Evolutionary conservation across 1,140 invertebrate species (phyloP), one percentile per base, ranked within the genome.

Genomic region (Branchinecta lindahli): DNA sequence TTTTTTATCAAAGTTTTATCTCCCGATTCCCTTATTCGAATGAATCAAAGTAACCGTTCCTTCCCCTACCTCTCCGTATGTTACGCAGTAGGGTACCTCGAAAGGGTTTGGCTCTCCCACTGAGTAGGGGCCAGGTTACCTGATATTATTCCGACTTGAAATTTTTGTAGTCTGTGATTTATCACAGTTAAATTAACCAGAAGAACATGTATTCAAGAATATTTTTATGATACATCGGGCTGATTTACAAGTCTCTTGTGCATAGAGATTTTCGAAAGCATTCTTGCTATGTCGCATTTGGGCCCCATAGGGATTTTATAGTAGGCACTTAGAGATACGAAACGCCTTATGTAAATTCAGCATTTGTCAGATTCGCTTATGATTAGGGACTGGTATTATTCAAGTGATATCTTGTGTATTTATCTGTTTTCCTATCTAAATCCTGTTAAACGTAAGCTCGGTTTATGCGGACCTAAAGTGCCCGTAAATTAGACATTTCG

Each of bases 171-270:
- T 61, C 52, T 61, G 18, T 61, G 52, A 61, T 61, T 61, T 61
- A 61, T 61, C 52, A 61, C 52, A 15, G 52, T 20, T 61, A 61
- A 61, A 61, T 61, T 61, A 20, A 61, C 52, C 52, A 61, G 52
- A 61, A 61, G 52, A 61, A 61, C 52, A 6, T 61, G 52, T 61
- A 61, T 61, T 61, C 52, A 61, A 61, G 52, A 61, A 61, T 61
- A 61, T 61, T 61, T 61, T 61, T 61, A 61, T 20, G 52, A 61
- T 61, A 12, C 52, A 20, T 61, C 12, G 52, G 52, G 12, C 52
- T 61, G 52, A 61, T 61, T 61, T 61, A 61, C 52, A 61, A 61
- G 52, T 61, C 52, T 20, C 18, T 61, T 20, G 12, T 61, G 12
- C 12, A 12, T 61, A 15, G 18, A 20, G 18, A 20, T 15, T 61